Base-by-base conservation (phyloP, 2,113 vertebrate species). In the Grallaria varia region DNA sequence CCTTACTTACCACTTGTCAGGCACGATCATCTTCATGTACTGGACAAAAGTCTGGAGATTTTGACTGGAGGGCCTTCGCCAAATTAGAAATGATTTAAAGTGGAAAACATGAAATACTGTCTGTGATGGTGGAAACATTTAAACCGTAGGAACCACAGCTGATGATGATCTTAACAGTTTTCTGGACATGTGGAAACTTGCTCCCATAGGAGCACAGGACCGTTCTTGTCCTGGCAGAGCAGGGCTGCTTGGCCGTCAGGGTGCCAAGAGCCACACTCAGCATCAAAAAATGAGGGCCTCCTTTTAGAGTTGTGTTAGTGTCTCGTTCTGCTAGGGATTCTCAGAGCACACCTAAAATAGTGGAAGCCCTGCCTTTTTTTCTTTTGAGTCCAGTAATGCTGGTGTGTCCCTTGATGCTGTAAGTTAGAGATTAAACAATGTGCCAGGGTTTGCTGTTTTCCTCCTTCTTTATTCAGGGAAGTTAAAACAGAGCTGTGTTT, bases 221-320 rank as follows among this genome's bases (percentile, higher is more conserved):
- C 2, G 5, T 45, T 40, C 47, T 56, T 2, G 4, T 23, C 19
- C 53, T 22, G 68, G 28, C 55, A 44, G 33, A 47, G 27, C 0
- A 0, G 10, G 31, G 25, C 44, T 55, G 33, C 47, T 71, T 1
- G 6, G 39, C 72, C 1, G 0, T 24, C 16, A 2, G n/a, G 20
- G 42, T 3, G 4, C 39, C 42, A 4, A 14, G 45, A 66, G 58
- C 52, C 37, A 28, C 2, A 2, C 9, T 53, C 14, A 9, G 4
- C 40, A 13, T 15, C 44, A 44, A 77, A 63, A 73, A 24, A 20
- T 3, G 14, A 47, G 40, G 3, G 7, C 15, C 30, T 86, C 25
- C 27, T 24, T n/a, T 37, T 14, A 5, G 49, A 42, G 40, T 9
- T 6, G 0, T 28, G 2, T 17, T 59, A 20, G 52, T 4, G n/a